Conservation (phyloP, 2,113 vertebrate species). For the Menura novaehollandiae region DNA sequence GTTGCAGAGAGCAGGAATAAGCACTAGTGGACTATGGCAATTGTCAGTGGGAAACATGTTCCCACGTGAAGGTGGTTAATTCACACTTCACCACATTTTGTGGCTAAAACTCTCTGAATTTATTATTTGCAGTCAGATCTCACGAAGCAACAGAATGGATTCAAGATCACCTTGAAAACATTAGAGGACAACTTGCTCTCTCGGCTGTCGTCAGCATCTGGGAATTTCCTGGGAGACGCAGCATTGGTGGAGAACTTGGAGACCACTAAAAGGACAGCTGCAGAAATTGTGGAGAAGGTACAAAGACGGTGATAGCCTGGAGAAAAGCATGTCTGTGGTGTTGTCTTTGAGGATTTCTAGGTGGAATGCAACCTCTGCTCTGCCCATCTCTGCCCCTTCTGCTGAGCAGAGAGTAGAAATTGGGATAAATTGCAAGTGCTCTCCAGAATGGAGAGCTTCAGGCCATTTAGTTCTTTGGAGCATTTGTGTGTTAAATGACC, state of each 20-base stretch:
- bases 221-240: conserved; percentile 91
- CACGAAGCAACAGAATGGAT: conserved; percentile 92
- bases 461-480: background rate
- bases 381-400: background rate
- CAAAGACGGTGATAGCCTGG: background rate
- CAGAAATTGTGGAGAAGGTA: conserved; percentile 91
- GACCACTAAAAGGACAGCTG: conserved; percentile 87
- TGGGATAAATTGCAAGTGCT: background rate
- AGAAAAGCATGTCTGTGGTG: background rate
- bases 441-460: background rate
- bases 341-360: background rate
- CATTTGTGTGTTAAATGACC: conserved; percentile 15
- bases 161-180: conserved; percentile 95
- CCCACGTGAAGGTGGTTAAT: background rate
- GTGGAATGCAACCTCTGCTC: background rate
- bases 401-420: background rate
- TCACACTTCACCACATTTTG: rapidly evolving
- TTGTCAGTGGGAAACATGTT: background rate
- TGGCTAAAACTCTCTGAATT: background rate
- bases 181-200: conserved; percentile 92
- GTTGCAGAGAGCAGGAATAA: background rate
- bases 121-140: conserved; percentile 82
- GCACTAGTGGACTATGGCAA: background rate
- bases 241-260: conserved; percentile 92
- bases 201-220: conserved; percentile 89